phyloP scores from a whole-genome alignment of 2,113 vertebrate species.

The Seriola dumerili region DNA sequence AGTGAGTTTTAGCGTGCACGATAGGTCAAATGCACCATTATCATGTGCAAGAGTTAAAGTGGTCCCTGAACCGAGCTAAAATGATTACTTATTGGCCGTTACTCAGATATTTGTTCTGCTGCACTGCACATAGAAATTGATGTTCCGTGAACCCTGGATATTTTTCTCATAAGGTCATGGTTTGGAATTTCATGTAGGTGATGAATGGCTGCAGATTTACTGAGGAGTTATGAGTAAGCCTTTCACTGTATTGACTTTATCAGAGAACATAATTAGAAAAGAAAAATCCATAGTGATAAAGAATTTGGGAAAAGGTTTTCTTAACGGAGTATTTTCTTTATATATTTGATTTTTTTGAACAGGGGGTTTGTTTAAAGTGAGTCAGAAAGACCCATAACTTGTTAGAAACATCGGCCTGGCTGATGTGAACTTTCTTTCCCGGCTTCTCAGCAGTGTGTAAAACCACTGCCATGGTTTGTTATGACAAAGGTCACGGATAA shows the following conservation, averaged over 20 bases:
- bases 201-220: conserved; percentile 67
- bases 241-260: conserved; percentile 24
- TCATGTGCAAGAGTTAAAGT: conserved; percentile 49
- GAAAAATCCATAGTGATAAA: not conserved
- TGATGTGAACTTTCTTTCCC: conserved; percentile 30
- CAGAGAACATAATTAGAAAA: not conserved
- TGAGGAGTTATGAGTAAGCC: conserved; percentile 26
- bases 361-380: not conserved
- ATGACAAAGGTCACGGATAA: conserved; percentile 83
- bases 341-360: not conserved
- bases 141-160: conserved; percentile 74
- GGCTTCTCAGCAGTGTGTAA: conserved; percentile 62
- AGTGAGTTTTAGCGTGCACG: conserved; percentile 10
- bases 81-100: conserved; percentile 71
- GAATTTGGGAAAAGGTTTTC: not conserved
- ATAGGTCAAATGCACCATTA: conserved; percentile 34
- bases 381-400: conserved; percentile 14
- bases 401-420: conserved; percentile 21
- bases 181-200: conserved; percentile 70
- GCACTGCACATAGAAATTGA: conserved; percentile 75
- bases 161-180: conserved; percentile 66
- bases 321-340: not conserved
- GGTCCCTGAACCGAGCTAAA: conserved; percentile 57
- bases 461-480: conserved; percentile 74
- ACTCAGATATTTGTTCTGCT: conserved; percentile 79